phyloP scores from a whole-genome alignment of 2,888 invertebrate species.

The Cyclophora punctaria region DNA sequence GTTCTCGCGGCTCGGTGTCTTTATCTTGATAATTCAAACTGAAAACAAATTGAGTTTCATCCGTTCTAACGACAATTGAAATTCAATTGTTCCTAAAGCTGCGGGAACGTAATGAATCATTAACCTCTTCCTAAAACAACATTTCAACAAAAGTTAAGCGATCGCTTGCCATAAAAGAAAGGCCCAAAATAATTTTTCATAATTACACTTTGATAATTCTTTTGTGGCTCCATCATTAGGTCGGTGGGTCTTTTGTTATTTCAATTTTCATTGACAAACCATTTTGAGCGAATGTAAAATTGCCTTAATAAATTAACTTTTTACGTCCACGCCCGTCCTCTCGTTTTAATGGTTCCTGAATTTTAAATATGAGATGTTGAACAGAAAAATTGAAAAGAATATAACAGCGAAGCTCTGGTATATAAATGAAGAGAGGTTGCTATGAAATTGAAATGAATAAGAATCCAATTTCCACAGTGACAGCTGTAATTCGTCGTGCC shows the following conservation, averaged over 20 bases:
- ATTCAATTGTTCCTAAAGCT: too few species aligned
- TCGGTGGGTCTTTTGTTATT: slow-evolving; percentile 15
- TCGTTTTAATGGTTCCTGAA: background rate
- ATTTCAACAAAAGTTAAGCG: background rate
- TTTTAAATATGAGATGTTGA: background rate
- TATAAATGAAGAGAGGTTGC: too few species aligned
- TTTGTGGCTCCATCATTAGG: slow-evolving; percentile 19
- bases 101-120: too few species aligned
- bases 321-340: background rate
- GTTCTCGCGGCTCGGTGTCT: slow-evolving; percentile 27
- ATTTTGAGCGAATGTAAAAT: slow-evolving; percentile 7
- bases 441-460: background rate
- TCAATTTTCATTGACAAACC: slow-evolving; percentile 15
- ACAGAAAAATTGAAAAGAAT: too few species aligned
- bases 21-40: slow-evolving; percentile 33
- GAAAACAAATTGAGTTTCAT: slow-evolving; percentile 3
- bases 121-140: too few species aligned
- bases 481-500: background rate
- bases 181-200: slow-evolving; percentile 15
- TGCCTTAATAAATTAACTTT: slow-evolving; percentile 8
- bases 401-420: too few species aligned
- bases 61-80: background rate
- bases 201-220: slow-evolving; percentile 21
- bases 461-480: too few species aligned
- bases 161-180: slow-evolving; percentile 8